These are phyloP conservation scores for Drosophila gaucha DNA, from an alignment of 2,888 invertebrate species.

Conservation along the genomic window DNA sequence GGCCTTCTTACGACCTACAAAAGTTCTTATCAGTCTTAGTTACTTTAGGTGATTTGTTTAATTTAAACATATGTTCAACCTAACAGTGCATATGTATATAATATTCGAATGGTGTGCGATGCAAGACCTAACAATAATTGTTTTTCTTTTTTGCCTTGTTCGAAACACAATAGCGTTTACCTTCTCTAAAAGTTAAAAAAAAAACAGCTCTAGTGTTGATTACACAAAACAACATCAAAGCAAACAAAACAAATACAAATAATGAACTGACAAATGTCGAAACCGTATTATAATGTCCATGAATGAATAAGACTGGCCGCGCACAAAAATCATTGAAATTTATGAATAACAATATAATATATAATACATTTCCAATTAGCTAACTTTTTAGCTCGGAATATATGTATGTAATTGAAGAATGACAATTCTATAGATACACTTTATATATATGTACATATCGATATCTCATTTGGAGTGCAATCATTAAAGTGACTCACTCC, in stretches of 20 bases:
- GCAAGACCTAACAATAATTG: slow-evolving; percentile 8
- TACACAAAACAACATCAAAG: slow-evolving; percentile 20
- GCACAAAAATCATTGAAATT: slow-evolving; percentile 12
- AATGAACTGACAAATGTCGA: slow-evolving; percentile 43
- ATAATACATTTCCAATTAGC: too few species aligned
- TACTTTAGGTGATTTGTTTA: slow-evolving; percentile 1
- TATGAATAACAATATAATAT: slow-evolving; percentile 3
- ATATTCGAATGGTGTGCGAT: neutral
- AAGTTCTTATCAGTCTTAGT: slow-evolving; percentile 31
- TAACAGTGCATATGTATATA: neutral
- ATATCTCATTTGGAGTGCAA: slow-evolving; percentile 5
- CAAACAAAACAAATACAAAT: slow-evolving; percentile 19
- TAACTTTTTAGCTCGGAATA: neutral
- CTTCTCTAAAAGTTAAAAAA: slow-evolving; percentile 14
- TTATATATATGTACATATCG: neutral
- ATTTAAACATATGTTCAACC: slow-evolving; percentile 3
- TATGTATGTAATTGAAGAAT: neutral
- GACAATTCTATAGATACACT: neutral
- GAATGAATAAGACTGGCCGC: slow-evolving; percentile 16
- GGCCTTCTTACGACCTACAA: slow-evolving; percentile 31
- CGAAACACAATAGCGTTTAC: slow-evolving; percentile 12
- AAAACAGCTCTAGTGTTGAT: slow-evolving; percentile 4
- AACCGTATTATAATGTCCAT: slow-evolving; percentile 25
- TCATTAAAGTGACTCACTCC: slow-evolving; percentile 28
- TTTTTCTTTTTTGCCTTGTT: neutral